Evolutionary conservation across 1,140 invertebrate species (phyloP), one percentile per base, ranked within the genome.

Genomic region (Portunus trituberculatus): DNA sequence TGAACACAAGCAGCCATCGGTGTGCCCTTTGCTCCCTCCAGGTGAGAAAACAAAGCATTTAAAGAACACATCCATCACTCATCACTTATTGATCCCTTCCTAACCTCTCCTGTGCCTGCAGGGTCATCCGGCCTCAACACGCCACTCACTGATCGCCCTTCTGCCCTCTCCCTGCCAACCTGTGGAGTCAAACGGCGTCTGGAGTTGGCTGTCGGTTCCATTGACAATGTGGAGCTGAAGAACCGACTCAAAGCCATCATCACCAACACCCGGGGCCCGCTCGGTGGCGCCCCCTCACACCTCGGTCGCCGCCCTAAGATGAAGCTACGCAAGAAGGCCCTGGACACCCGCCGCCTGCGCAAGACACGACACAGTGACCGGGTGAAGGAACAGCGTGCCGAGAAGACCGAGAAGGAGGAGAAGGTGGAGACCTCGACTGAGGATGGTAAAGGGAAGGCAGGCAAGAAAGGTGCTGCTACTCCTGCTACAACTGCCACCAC

Each of bases 191-290:
- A 96, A 28, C 48, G 96, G 20, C 93, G 96, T 7, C 94, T 96
- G 7, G 96, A 96, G 31, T 76, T 95, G 29, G 96, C 94, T 32
- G 88, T 96, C 0, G 94, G 93, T 4, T 96, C 96, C 46, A 95
- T 96, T 12, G 94, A 96, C 88, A 96, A 96, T 39, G 67, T 91
- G 4, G 93, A 95, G n/a, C 92, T 96, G 6, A 96, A 96, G 67
- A 96, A 96, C 45, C 93, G 96, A 1, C 76, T 96, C 39, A 96
- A 95, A 28, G 96, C 94, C 92, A 96, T 96, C 94, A 96, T 96
- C 87, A 92, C 91, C 28, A 91, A 89, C 45, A 46, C 94, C 7
- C 39, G 39, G 8, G 59, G 91, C n/a, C 25, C 83, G 0, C 29
- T 32, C 10, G 46, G 52, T 20, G 20, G 46, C 6, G 8, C 46